A percentile compares a stretch with the other conserved stretches of the same genome.
Evolutionary conservation across 2,888 invertebrate species (phyloP).

Genomic region (Chromoteleia sp.): DNA sequence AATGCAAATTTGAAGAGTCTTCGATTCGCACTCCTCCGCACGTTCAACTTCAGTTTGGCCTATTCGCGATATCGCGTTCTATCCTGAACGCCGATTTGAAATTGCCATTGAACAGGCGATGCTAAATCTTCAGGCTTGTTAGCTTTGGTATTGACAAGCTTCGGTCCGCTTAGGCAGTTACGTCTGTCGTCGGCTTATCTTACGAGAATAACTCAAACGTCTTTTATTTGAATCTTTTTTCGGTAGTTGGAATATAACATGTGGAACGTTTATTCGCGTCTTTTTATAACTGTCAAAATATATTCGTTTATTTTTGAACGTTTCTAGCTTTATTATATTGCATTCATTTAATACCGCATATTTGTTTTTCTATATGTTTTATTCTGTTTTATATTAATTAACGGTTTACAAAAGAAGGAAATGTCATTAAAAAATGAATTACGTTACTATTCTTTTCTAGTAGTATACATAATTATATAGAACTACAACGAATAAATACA

Average conservation of each 20-base stretch:
- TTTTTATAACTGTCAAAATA: too few species aligned
- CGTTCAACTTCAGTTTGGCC: slow-evolving; percentile 62
- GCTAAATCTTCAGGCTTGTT: slow-evolving; percentile 56
- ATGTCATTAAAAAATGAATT: too few species aligned
- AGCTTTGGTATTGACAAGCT: slow-evolving; percentile 54
- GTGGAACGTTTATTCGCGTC: not conserved
- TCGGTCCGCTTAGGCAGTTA: slow-evolving; percentile 31
- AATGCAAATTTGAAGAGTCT: slow-evolving; percentile 74
- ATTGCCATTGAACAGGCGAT: slow-evolving; percentile 63
- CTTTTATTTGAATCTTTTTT: not conserved
- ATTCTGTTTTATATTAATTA: too few species aligned
- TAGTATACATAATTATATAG: too few species aligned
- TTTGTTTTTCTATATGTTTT: too few species aligned
- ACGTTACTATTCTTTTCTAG: too few species aligned
- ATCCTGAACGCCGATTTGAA: slow-evolving; percentile 53
- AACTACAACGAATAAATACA: too few species aligned
- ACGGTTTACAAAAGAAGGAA: too few species aligned
- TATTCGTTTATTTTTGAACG: too few species aligned
- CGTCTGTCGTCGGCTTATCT: slow-evolving; percentile 38
- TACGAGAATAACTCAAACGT: slow-evolving; percentile 23
- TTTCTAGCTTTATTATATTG: too few species aligned
- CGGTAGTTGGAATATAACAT: not conserved
- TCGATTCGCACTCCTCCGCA: slow-evolving; percentile 57
- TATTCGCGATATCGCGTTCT: slow-evolving; percentile 55
- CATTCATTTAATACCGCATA: too few species aligned